phyloP scores from a whole-genome alignment of 2,113 vertebrate species.

The Tragelaphus imberbis region DNA sequence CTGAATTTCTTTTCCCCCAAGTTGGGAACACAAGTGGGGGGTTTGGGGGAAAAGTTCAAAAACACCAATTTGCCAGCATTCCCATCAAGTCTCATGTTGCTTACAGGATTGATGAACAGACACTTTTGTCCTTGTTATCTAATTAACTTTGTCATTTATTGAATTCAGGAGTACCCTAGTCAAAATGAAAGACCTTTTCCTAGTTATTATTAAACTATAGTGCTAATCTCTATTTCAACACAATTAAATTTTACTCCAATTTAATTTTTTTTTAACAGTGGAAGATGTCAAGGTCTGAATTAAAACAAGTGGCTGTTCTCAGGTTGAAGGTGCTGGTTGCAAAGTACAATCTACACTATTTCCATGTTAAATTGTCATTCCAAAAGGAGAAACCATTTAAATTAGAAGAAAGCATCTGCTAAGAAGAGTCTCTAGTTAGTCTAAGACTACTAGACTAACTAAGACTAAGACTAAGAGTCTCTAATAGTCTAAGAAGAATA shows the following conservation, averaged over 20 bases:
- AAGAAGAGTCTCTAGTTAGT: not conserved
- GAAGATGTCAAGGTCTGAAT: not conserved
- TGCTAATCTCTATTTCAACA: slow-evolving; percentile 22
- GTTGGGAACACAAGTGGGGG: not conserved
- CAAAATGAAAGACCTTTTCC: not conserved
- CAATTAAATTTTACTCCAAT: slow-evolving; percentile 23
- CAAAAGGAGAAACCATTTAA: not conserved
- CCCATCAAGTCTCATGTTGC: not conserved
- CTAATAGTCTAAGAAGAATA: no score
- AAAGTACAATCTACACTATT: accelerated
- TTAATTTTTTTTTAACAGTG: not conserved
- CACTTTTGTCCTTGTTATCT: not conserved
- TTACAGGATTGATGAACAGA: not conserved
- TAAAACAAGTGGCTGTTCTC: not conserved
- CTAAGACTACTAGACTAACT: no score
- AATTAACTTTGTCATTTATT: not conserved
- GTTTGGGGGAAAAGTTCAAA: not conserved
- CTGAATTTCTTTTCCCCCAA: not conserved
- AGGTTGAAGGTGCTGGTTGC: accelerated
- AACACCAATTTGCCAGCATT: accelerated
- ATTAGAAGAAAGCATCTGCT: accelerated
- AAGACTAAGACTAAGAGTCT: no score
- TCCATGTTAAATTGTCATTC: accelerated
- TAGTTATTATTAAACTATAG: not conserved
- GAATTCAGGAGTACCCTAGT: not conserved